phyloP scores from a whole-genome alignment of 2,113 vertebrate species.

The Trematocara unimaculatum region DNA sequence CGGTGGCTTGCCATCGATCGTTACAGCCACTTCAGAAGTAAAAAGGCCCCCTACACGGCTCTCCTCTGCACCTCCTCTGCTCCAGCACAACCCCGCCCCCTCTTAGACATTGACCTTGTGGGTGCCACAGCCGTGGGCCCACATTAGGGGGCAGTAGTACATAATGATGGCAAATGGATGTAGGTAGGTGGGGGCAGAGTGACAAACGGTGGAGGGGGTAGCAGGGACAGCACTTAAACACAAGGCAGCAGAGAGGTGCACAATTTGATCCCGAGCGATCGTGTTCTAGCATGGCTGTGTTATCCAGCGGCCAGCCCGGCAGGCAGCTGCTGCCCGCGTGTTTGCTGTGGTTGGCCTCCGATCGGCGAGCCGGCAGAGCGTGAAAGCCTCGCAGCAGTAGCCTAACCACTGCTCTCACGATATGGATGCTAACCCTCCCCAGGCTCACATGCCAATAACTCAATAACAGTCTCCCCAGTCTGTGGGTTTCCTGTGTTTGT shows the following conservation, averaged over 20 bases:
- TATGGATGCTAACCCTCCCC: slow-evolving; percentile 25
- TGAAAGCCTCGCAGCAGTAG: slow-evolving; percentile 44
- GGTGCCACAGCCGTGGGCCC: slow-evolving; percentile 48
- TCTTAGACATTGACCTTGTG: slow-evolving; percentile 56
- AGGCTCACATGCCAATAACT: slow-evolving; percentile 21
- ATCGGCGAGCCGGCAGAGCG: neutral
- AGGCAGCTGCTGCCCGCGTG: neutral
- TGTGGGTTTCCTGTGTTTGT: slow-evolving; percentile 48
- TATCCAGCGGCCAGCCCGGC: slow-evolving; percentile 9
- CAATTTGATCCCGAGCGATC: slow-evolving; percentile 30
- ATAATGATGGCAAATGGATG: slow-evolving; percentile 66
- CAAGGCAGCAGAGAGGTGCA: slow-evolving; percentile 26
- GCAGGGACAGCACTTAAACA: slow-evolving; percentile 48
- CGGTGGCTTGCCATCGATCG: slow-evolving; percentile 55
- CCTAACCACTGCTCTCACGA: slow-evolving; percentile 36
- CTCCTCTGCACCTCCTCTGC: neutral
- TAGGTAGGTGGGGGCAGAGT: neutral
- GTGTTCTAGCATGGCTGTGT: slow-evolving; percentile 24
- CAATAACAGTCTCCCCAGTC: slow-evolving; percentile 37
- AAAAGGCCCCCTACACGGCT: slow-evolving; percentile 55
- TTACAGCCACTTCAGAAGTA: slow-evolving; percentile 44
- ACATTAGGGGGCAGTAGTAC: slow-evolving; percentile 72
- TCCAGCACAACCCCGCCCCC: neutral
- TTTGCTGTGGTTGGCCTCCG: slow-evolving; percentile 8
- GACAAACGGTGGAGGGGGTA: neutral